Evolutionary conservation across 2,888 invertebrate species (phyloP), one percentile per base, ranked within the genome.

Genomic region (Parascotia fuliginaria): DNA sequence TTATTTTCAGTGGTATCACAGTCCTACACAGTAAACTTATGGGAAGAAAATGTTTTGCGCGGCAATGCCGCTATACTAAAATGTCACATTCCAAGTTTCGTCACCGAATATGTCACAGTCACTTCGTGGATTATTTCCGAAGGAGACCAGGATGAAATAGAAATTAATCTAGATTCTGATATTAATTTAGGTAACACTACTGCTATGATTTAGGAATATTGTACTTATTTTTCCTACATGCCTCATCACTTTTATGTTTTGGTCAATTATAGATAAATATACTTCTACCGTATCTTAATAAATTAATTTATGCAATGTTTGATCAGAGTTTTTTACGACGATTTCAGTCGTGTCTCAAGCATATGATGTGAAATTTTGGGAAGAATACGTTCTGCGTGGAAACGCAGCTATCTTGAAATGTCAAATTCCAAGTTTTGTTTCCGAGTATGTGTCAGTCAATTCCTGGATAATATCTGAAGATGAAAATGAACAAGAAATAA

Each of bases 21-120:
- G 93, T 94, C 94, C 56, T 98, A 97, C 92, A 95, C 95, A 75
- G 96, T 97, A 73, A 97, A 97, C 93, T 95, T 97, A 76, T 97
- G 97, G 97, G 97, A 97, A 87, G 97, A 97, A 89, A 97, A 97
- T 89, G 97, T 97, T 62, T 94, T 97, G 74, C 95, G 96, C 80
- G 97, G 97, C 76, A 97, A 97, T 92, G 95, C 97, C 73, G 97
- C 96, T 73, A 96, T 97, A 87, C 93, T 97, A 77, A 97, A 97
- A 94, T 98, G 97, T 93, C 97, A 97, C 90, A 96, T 98, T 87
- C 97, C 97, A 77, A 97, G 97, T 93, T 97, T 97, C 92, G 97
- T 97, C 76, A 96, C 97, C 81, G 97, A 97, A 93, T 97, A 96
- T 93, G 97, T 97, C 74, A 94, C 94, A 79, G 95, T 97, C 74